phyloP scores from a whole-genome alignment of 2,888 invertebrate genomes.

The Tenthredo amoena region DNA sequence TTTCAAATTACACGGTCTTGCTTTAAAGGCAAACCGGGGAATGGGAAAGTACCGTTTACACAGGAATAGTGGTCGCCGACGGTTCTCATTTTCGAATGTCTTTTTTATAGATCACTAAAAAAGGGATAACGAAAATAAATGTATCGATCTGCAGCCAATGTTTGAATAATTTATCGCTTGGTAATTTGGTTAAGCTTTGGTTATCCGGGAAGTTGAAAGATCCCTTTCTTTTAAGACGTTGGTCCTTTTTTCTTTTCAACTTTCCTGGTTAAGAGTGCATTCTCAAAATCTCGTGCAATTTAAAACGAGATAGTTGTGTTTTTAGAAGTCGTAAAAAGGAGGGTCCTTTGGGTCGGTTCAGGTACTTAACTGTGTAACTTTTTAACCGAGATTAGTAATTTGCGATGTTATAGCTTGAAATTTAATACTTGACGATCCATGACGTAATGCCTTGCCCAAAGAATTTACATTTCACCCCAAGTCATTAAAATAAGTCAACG shows the following conservation, averaged over 20 bases:
- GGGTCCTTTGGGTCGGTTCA: background rate
- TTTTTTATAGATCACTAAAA: background rate
- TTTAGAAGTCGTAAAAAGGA: background rate
- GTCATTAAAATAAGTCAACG: constrained; percentile 7
- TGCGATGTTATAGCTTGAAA: background rate
- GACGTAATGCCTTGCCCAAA: background rate
- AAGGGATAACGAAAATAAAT: background rate
- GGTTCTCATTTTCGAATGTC: constrained; percentile 3
- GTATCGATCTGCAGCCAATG: background rate
- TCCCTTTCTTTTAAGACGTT: background rate
- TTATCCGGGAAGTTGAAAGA: background rate
- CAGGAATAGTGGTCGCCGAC: background rate
- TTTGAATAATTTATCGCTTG: background rate
- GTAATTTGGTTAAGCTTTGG: background rate
- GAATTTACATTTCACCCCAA: constrained; percentile 4
- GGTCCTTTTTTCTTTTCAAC: background rate
- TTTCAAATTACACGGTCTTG: constrained; percentile 36
- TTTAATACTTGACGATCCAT: constrained; percentile 12
- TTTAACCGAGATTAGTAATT: background rate
- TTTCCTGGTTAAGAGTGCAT: background rate
- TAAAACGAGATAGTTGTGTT: background rate
- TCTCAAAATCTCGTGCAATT: background rate
- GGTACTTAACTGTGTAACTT: background rate
- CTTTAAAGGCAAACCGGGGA: background rate
- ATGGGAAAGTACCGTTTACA: background rate